phyloP scores from a whole-genome alignment of 2,888 invertebrate species.

The Unio delphinus region DNA sequence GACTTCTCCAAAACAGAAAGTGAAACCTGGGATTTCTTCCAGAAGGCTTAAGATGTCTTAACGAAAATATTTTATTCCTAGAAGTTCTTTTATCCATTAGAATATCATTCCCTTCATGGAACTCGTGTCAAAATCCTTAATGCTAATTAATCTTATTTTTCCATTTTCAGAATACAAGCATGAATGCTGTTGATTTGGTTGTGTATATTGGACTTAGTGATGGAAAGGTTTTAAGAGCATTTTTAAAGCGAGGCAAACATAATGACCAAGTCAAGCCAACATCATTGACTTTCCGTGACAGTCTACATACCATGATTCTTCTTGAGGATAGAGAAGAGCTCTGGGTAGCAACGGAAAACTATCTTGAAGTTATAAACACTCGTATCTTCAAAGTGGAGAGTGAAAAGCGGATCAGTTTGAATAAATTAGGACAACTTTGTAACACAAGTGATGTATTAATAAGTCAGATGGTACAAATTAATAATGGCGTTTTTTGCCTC shows the following conservation, averaged over 20 bases:
- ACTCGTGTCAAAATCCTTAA: no score
- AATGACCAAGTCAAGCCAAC: background rate
- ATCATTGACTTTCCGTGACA: background rate
- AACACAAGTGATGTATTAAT: no score
- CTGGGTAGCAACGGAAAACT: slow-evolving; percentile 42
- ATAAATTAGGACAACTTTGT: no score
- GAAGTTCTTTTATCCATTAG: no score
- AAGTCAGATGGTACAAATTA: no score
- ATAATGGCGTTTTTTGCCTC: no score
- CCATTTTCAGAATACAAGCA: slow-evolving; percentile 3
- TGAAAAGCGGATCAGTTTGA: slow-evolving; percentile 16
- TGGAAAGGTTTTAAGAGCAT: slow-evolving; percentile 1
- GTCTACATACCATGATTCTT: slow-evolving; percentile 21
- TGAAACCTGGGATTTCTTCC: no score
- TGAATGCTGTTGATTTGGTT: background rate
- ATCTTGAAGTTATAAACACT: slow-evolving; percentile 33
- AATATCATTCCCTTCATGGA: no score
- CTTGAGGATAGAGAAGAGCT: slow-evolving; percentile 28
- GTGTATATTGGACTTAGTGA: slow-evolving; percentile 5
- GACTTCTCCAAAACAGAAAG: no score
- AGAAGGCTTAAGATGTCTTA: no score
- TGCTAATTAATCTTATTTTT: no score
- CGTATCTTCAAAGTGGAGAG: slow-evolving; percentile 21
- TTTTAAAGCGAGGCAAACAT: background rate
- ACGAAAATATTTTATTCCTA: no score